phyloP scores from a whole-genome alignment of 2,888 invertebrate species.

The Temnothorax ravouxi region DNA sequence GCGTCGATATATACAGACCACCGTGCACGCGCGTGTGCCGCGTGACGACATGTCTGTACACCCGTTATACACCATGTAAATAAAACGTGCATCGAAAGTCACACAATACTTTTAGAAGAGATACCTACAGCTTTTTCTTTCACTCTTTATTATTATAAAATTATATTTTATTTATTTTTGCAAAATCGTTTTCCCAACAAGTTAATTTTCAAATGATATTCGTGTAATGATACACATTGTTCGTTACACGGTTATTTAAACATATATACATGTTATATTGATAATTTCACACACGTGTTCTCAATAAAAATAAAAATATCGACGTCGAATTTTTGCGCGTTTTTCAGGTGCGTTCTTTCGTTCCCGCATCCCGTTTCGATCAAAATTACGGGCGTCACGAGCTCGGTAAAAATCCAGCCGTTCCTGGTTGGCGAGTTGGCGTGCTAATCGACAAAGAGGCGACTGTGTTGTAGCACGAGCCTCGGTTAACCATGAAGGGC shows the following conservation, averaged over 20 bases:
- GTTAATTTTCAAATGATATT: background rate
- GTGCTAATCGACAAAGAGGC: slow-evolving; percentile 79
- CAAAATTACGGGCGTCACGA: slow-evolving; percentile 52
- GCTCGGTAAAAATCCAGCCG: slow-evolving; percentile 67
- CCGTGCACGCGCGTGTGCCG: slow-evolving; percentile 62
- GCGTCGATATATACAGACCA: slow-evolving; percentile 75
- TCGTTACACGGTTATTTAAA: slow-evolving; percentile 25
- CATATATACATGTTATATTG: slow-evolving; percentile 7
- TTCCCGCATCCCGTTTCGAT: slow-evolving; percentile 33
- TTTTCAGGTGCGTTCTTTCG: slow-evolving; percentile 53
- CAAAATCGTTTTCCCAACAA: background rate
- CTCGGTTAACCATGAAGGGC: slow-evolving; percentile 76
- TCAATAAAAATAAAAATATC: slow-evolving; percentile 51
- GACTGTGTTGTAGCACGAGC: slow-evolving; percentile 79
- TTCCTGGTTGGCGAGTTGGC: slow-evolving; percentile 65
- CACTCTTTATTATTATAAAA: background rate
- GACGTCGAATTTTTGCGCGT: slow-evolving; percentile 43
- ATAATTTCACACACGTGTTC: slow-evolving; percentile 20
- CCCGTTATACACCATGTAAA: slow-evolving; percentile 45
- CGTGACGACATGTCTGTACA: slow-evolving; percentile 54
- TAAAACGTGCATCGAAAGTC: slow-evolving; percentile 61
- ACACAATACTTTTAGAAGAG: background rate
- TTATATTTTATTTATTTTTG: background rate
- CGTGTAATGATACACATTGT: background rate
- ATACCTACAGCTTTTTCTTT: too few species aligned